Percentiles rank a stretch among this genome's conserved stretches.
These are phyloP conservation scores for Aplochiton taeniatus DNA, from an alignment of 2,797 vertebrate genomes.

Conservation along the genomic window DNA sequence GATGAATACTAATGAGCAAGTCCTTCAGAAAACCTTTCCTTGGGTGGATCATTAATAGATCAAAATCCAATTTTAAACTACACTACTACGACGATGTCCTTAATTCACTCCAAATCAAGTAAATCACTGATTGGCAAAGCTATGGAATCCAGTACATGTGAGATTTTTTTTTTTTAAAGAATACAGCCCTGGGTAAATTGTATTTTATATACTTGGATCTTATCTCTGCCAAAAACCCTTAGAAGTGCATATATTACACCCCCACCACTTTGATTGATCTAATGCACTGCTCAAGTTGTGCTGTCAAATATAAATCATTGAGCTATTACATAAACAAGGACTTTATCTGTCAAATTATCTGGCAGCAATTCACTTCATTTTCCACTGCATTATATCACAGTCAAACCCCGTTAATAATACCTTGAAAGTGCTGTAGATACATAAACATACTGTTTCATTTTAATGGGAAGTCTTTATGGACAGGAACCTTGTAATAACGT, in stretches of 20 bases:
- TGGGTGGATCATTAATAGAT: too few relatives aligned
- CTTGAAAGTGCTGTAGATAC: neutral
- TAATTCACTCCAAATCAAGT: slow-evolving; percentile 13
- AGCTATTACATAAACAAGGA: neutral
- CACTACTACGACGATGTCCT: slow-evolving; percentile 29
- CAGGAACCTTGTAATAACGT: too few relatives aligned
- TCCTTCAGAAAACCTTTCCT: neutral
- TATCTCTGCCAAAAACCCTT: neutral
- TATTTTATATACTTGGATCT: slow-evolving; percentile 1
- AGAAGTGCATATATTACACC: slow-evolving; percentile 10
- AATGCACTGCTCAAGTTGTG: slow-evolving; percentile 4
- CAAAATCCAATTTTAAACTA: slow-evolving; percentile 6
- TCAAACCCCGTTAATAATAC: slow-evolving; percentile 7
- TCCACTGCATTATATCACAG: neutral
- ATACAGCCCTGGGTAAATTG: slow-evolving; percentile 10
- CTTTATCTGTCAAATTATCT: neutral
- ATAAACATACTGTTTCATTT: neutral
- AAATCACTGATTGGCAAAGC: neutral
- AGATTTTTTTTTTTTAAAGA: slow-evolving; percentile 20
- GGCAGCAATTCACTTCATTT: neutral
- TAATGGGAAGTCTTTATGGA: neutral
- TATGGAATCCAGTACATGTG: slow-evolving; percentile 22
- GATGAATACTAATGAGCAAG: slow-evolving; percentile 1
- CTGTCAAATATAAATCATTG: slow-evolving; percentile 20
- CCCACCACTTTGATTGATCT: neutral